A percentile compares a stretch with the other conserved stretches of the same genome.
These are phyloP conservation scores for Dissostichus mawsoni DNA, from an alignment of 2,113 vertebrate genomes.

Conservation along the genomic window DNA sequence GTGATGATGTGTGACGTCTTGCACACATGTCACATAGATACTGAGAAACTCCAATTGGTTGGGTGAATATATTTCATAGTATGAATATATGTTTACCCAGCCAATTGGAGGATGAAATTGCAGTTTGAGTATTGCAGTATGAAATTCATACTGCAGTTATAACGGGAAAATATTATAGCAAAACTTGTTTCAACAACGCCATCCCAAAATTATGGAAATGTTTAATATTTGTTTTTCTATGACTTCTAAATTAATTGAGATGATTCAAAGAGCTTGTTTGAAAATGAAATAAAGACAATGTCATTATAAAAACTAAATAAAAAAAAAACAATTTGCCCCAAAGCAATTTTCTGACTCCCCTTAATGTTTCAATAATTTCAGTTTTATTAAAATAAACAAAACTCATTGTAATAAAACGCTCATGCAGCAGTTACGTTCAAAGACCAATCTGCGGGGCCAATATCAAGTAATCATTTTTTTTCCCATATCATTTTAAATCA, in stretches of 20 bases:
- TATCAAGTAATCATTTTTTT: background rate
- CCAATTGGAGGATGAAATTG: too few relatives aligned
- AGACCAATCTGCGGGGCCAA: background rate
- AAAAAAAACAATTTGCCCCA: background rate
- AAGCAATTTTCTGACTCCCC: conserved; percentile 10
- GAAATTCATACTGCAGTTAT: too few relatives aligned
- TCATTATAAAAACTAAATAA: background rate
- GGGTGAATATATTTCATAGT: background rate
- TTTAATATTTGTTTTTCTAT: background rate
- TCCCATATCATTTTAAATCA: conserved; percentile 19
- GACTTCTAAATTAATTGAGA: background rate
- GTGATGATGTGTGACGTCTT: background rate
- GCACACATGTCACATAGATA: background rate
- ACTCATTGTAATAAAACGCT: background rate
- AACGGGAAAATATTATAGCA: too few relatives aligned
- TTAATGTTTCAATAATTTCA: conserved; percentile 3
- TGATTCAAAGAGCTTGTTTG: background rate
- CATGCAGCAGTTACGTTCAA: background rate
- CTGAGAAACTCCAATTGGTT: background rate
- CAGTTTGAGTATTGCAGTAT: too few relatives aligned
- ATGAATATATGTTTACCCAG: too few relatives aligned
- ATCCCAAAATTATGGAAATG: background rate
- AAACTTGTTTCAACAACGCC: background rate
- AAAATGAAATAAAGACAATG: background rate
- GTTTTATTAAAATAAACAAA: conserved; percentile 13